Evolutionary conservation across 2,113 vertebrate genomes (phyloP).

Genomic region (Periophthalmus modestus): DNA sequence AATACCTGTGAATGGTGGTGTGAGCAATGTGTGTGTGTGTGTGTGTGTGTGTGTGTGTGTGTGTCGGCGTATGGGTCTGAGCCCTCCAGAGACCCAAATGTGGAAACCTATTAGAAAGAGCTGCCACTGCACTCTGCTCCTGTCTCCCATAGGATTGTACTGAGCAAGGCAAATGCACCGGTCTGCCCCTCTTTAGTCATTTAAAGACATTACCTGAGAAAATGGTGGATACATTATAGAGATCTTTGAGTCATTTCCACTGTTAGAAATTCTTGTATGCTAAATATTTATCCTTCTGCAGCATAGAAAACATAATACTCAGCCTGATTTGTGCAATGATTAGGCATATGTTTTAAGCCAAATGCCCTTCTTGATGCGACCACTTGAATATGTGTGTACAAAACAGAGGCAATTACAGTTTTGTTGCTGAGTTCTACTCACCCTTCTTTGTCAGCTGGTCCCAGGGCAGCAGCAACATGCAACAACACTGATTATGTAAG

Average conservation of each 20-base stretch:
- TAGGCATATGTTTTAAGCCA: not conserved
- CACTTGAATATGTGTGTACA: too few relatives aligned
- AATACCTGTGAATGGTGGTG: too few relatives aligned
- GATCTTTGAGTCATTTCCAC: not conserved
- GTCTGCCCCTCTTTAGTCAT: not conserved
- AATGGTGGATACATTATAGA: not conserved
- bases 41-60: slow-evolving; percentile 30
- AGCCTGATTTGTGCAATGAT: not conserved
- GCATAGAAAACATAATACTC: not conserved
- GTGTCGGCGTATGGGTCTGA: slow-evolving; percentile 14
- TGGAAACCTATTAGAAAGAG: slow-evolving; percentile 49
- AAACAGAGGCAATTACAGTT: too few relatives aligned
- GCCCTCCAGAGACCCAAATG: slow-evolving; percentile 38
- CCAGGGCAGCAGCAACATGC: not conserved
- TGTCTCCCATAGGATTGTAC: slow-evolving; percentile 9
- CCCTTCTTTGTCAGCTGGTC: not conserved
- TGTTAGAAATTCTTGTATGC: not conserved
- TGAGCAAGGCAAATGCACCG: not conserved
- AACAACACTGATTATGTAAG: not conserved
- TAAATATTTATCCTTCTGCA: not conserved
- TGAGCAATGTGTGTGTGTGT: too few relatives aligned
- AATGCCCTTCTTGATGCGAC: not conserved
- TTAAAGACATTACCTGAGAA: not conserved
- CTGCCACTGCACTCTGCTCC: slow-evolving; percentile 31
- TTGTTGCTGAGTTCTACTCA: too few relatives aligned